Conservation (phyloP, 2,797 vertebrate species). For the Vireo griseus region DNA sequence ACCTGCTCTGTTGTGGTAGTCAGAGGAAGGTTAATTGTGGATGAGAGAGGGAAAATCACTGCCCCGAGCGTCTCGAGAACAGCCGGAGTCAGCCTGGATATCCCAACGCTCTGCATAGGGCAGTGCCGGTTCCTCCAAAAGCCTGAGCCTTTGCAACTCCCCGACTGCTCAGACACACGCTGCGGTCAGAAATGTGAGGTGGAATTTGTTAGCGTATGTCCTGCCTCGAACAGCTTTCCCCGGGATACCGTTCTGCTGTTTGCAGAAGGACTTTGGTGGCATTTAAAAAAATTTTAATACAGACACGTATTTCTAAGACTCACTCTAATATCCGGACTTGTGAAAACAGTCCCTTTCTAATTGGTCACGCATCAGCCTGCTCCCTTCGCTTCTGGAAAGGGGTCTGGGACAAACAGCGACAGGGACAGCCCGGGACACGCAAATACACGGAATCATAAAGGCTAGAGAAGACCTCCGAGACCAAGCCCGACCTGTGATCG, state of each 20-base stretch:
- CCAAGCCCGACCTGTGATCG: accelerated
- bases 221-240: not conserved
- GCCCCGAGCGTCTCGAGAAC: accelerated
- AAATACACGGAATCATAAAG: not conserved
- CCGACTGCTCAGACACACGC: accelerated
- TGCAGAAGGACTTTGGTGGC: not conserved
- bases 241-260: not conserved
- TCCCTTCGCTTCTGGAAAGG: not conserved
- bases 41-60: not conserved
- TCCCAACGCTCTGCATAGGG: not conserved
- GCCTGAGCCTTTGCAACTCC: accelerated
- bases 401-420: not conserved
- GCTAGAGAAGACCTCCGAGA: not conserved
- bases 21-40: not conserved
- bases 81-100: not conserved
- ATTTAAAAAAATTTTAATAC: not conserved
- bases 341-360: not conserved
- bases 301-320: not conserved
- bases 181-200: not conserved
- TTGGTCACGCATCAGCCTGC: not conserved
- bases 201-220: not conserved
- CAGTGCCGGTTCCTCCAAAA: not conserved
- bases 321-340: not conserved
- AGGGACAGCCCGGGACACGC: not conserved
- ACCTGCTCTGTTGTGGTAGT: not conserved